Percentiles rank a stretch among this genome's conserved stretches.
These are phyloP conservation scores for Synanceia verrucosa DNA, from an alignment of 2,797 vertebrate species.

Conservation along the genomic window DNA sequence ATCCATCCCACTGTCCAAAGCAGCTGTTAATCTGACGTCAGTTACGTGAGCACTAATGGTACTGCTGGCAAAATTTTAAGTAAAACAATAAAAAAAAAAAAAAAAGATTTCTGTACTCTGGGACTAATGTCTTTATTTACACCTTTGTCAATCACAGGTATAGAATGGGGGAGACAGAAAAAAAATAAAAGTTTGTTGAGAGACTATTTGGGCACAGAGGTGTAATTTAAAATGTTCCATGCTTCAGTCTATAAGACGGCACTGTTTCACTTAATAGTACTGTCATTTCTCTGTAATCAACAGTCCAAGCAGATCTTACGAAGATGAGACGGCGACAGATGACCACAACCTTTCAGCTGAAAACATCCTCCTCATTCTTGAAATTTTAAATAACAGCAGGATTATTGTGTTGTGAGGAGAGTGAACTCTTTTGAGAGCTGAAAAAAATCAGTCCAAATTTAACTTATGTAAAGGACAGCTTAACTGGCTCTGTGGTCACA, in stretches of 20 bases:
- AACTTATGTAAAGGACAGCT: too few species aligned
- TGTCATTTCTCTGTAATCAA: slow-evolving; percentile 46
- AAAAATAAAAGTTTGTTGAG: slow-evolving; percentile 22
- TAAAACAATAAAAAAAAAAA: too few species aligned
- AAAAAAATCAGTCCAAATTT: too few species aligned
- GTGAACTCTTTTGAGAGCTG: too few species aligned
- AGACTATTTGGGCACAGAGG: slow-evolving; percentile 14
- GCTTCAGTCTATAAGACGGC: slow-evolving; percentile 16
- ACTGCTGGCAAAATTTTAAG: too few species aligned
- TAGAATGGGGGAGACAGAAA: not conserved
- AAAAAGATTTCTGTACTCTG: not conserved
- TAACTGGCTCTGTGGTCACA: too few species aligned
- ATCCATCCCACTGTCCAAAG: not conserved
- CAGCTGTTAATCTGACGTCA: too few species aligned
- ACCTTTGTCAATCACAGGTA: not conserved
- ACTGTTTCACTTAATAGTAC: slow-evolving; percentile 31
- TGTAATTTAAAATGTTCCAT: slow-evolving; percentile 30
- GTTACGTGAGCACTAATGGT: too few species aligned
- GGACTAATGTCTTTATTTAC: slow-evolving; percentile 30
- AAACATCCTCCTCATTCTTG: too few species aligned
- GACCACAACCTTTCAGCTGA: not conserved
- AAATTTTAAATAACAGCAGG: not conserved
- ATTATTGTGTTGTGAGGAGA: too few species aligned
- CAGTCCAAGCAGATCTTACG: slow-evolving; percentile 10
- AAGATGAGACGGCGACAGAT: not conserved